Evolutionary conservation across 1,140 invertebrate genomes (phyloP).

Genomic region (Prorops nasuta): DNA sequence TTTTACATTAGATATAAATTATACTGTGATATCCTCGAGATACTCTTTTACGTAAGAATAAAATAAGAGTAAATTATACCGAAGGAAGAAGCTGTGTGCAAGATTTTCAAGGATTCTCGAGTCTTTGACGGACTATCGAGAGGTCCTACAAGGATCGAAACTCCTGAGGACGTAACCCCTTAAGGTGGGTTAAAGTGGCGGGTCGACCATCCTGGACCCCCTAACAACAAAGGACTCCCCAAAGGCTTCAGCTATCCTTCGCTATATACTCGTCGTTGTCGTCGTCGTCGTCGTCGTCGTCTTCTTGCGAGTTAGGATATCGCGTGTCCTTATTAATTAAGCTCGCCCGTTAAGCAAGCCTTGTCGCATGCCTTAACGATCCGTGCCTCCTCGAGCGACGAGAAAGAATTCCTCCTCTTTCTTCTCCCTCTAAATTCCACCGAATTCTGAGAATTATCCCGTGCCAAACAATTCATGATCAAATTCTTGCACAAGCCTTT

Average conservation of each 20-base stretch:
- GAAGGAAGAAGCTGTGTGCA: no score
- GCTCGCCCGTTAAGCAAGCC: conserved; percentile 49
- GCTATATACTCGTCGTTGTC: no score
- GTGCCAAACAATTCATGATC: no score
- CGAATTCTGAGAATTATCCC: not conserved
- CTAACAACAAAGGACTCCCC: conserved; percentile 55
- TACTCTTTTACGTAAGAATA: no score
- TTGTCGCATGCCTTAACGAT: conserved; percentile 52
- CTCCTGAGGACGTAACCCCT: conserved; percentile 38
- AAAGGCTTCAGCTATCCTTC: conserved; percentile 42
- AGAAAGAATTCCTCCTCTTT: conserved; percentile 24
- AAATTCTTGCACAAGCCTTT: no score
- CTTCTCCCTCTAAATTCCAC: not conserved
- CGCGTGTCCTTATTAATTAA: conserved; percentile 59
- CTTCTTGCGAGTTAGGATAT: conserved; percentile 51
- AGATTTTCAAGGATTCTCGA: no score
- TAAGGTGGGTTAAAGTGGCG: conserved; percentile 50
- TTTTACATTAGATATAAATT: no score
- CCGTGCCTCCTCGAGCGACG: conserved; percentile 24
- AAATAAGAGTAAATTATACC: no score
- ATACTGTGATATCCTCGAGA: no score
- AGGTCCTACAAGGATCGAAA: conserved; percentile 17
- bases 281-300: conserved; percentile 30
- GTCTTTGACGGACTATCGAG: not conserved
- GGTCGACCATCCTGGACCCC: conserved; percentile 42